Evolutionary conservation across 2,113 vertebrate species (phyloP).

Genomic region (Phalacrocorax brasilianus): DNA sequence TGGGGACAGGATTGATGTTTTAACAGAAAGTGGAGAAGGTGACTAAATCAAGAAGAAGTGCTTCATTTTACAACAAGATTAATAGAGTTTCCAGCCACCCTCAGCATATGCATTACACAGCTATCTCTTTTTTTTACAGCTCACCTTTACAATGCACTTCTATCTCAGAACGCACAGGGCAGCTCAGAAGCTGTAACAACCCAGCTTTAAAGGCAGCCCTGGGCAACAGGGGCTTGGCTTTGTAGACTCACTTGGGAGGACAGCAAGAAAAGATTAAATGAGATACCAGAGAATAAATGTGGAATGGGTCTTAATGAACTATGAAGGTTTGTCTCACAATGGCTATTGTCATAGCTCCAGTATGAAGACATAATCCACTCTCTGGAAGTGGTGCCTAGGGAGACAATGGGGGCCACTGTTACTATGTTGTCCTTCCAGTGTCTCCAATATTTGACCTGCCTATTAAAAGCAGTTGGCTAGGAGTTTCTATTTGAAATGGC

Average conservation of each 20-base stretch:
- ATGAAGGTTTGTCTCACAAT: neutral
- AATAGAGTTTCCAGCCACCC: neutral
- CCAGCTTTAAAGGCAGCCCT: neutral
- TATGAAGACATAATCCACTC: neutral
- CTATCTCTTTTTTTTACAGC: neutral
- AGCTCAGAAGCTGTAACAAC: neutral
- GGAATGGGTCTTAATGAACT: neutral
- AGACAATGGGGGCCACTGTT: fast-evolving
- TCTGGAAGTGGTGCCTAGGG: neutral
- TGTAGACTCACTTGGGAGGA: neutral
- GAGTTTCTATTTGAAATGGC: neutral
- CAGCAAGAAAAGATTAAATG: neutral
- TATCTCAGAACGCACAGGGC: neutral
- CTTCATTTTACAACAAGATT: neutral
- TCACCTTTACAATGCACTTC: neutral
- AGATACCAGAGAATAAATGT: neutral
- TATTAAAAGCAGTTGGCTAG: neutral
- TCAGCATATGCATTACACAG: neutral
- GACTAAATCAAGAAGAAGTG: neutral
- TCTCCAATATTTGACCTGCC: neutral
- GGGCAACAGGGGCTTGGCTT: neutral
- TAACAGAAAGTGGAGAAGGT: neutral
- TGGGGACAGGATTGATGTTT: neutral
- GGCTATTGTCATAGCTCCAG: neutral
- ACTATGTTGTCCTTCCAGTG: neutral